Evolutionary conservation across 2,797 vertebrate genomes (phyloP).

Genomic region (Chelon auratus): DNA sequence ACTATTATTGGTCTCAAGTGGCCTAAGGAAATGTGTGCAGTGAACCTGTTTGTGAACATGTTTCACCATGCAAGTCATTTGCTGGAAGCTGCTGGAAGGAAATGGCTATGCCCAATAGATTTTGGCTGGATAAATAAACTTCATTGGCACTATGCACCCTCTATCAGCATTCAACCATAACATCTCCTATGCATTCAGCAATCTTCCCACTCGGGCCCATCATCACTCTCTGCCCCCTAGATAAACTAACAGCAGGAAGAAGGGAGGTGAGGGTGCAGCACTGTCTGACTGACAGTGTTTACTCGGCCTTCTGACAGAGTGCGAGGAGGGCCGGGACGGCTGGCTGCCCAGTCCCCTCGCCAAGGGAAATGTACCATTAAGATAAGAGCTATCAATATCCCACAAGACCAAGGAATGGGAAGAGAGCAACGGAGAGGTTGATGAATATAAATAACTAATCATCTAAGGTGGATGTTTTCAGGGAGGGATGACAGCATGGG

Average conservation of each 20-base stretch:
- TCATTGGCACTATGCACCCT: conserved; percentile 9
- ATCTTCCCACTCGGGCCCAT: conserved; percentile 75
- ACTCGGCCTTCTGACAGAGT: conserved; percentile 82
- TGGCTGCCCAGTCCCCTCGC: conserved; percentile 63
- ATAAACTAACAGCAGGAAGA: conserved; percentile 91
- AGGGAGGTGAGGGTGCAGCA: conserved; percentile 77
- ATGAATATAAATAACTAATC: conserved; percentile 70
- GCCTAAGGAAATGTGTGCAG: neutral
- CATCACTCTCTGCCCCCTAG: conserved; percentile 88
- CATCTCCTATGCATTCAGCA: conserved; percentile 16
- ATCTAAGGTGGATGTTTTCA: conserved; percentile 65
- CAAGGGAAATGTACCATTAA: conserved; percentile 80
- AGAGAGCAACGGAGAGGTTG: conserved; percentile 56
- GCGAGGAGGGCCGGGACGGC: conserved; percentile 75
- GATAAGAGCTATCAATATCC: conserved; percentile 80
- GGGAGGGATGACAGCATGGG: conserved; percentile 58
- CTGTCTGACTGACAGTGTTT: conserved; percentile 84
- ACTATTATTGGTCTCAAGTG: neutral
- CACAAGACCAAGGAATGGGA: conserved; percentile 56
- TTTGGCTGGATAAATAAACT: neutral
- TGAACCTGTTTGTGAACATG: neutral
- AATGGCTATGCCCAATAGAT: neutral
- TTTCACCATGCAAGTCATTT: neutral
- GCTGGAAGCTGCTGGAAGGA: neutral
- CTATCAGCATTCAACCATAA: conserved; percentile 31